These are phyloP conservation scores for Mercenaria mercenaria DNA, from an alignment of 1,140 invertebrate species.

Conservation along the genomic window DNA sequence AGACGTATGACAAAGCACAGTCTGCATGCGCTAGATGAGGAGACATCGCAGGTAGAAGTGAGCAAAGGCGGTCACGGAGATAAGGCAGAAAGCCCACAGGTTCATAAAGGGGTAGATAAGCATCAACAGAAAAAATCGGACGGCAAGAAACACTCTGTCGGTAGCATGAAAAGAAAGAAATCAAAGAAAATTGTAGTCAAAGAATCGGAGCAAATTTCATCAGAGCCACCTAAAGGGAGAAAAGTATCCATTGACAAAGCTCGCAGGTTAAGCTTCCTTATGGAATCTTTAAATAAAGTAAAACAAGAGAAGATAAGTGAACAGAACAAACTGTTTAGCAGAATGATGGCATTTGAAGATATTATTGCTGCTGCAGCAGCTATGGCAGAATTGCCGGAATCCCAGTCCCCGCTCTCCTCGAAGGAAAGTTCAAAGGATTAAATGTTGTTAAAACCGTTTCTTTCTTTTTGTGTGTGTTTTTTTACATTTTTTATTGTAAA, in stretches of 20 bases:
- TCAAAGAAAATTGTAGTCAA: conserved; percentile 34
- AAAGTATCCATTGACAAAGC: not conserved
- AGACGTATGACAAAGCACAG: conserved; percentile 30
- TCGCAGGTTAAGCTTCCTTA: conserved; percentile 2
- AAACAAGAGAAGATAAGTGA: conserved; percentile 32
- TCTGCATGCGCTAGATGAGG: conserved; percentile 2
- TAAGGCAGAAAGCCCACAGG: not conserved
- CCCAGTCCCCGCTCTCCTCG: not conserved
- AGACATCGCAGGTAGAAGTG: not conserved
- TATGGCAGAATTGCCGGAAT: not conserved
- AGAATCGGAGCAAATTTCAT: not conserved
- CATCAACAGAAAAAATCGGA: not conserved
- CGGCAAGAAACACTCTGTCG: not conserved
- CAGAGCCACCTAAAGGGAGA: not conserved
- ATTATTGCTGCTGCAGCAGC: conserved; percentile 23
- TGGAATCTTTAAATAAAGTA: conserved; percentile 33
- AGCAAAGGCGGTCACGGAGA: not conserved
- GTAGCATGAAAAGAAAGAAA: not conserved
- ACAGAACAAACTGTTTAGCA: conserved; percentile 42
- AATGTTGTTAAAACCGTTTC: too few species aligned
- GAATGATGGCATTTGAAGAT: conserved; percentile 22
- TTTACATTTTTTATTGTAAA: too few species aligned
- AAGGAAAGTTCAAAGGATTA: too few species aligned
- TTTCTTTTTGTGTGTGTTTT: too few species aligned
- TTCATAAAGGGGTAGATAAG: not conserved